phyloP scores from a whole-genome alignment of 1,140 invertebrate species.

The Caenorhabditis brenneri region DNA sequence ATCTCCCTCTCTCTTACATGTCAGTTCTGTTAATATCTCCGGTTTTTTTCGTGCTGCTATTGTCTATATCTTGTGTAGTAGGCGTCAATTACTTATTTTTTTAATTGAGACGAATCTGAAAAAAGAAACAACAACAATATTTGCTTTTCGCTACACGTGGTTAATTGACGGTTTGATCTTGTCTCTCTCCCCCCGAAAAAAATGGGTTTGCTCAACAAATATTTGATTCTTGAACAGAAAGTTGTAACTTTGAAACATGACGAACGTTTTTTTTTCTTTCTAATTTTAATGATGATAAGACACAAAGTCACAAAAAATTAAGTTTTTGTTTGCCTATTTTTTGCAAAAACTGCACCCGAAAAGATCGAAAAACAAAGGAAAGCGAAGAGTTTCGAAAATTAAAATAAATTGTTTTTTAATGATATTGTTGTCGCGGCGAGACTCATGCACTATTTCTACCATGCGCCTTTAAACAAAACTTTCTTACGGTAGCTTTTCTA shows the following conservation, averaged over 20 bases:
- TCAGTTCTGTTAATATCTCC: slow-evolving; percentile 13
- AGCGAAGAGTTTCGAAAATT: not conserved
- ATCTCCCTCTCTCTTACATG: not conserved
- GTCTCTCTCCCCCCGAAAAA: too few species aligned
- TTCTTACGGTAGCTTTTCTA: not conserved
- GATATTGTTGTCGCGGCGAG: not conserved
- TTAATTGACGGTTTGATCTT: slow-evolving; percentile 21
- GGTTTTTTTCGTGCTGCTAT: too few species aligned
- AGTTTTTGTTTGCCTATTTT: not conserved
- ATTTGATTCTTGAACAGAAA: slow-evolving; percentile 13
- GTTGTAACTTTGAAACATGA: slow-evolving; percentile 14
- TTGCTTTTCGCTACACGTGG: not conserved
- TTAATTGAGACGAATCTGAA: not conserved
- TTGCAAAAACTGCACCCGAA: too few species aligned
- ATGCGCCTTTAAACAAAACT: not conserved
- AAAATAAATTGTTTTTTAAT: too few species aligned
- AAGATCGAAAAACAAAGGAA: too few species aligned
- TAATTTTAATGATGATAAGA: not conserved
- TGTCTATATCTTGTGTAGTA: not conserved
- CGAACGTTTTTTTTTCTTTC: not conserved
- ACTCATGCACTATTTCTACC: too few species aligned
- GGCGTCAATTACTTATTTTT: not conserved
- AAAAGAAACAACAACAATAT: not conserved
- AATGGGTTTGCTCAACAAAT: not conserved
- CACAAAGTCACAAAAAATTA: not conserved